Base-by-base conservation (phyloP, 2,888 invertebrate genomes). In the Danaus chrysippus region DNA sequence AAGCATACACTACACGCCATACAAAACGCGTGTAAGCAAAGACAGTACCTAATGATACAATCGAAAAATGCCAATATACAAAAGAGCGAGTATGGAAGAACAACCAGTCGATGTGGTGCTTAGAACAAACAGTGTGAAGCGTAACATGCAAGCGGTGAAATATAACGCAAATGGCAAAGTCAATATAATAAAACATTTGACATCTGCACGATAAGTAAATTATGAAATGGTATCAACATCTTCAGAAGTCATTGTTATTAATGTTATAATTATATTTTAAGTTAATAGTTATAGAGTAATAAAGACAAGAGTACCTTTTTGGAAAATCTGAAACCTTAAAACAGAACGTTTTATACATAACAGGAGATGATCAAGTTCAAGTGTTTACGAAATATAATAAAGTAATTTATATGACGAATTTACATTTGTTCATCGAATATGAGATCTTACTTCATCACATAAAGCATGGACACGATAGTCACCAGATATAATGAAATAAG, bases 251-350 rank as follows among this genome's bases (percentile, higher is more conserved):
- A 58, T 67, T 76, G 79, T 74, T 78, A 78, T 75, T 82, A 82
- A 77, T 76, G 70, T 73, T 79, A 83, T 81, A 81, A 85, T 83
- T 86, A 86, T 83, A 85, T 84, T 87, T 86, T 86, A 81, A 83
- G 85, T 86, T 86, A 86, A 86, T 61, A 57, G 56, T 65, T 66
- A 76, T 72, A 77, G 73, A 78, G 76, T 70, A 82, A 79, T 79
- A 76, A 80, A 82, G 78, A 78, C 74, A 79, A 83, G 79, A 83
- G 79, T 87, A 91, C 87, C 87, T 88, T 79, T 75, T 75, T 71
- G 49, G 52, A 73, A 82, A 80, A 86, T 85, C 86, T 86, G 86
- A 86, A 87, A 87, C 77, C 84, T 82, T 81, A 77, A 85, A 86
- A 86, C 63, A 77, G 78, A 77, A 68, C 76, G 74, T 76, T 78